Evolutionary conservation across 2,113 vertebrate species (phyloP).

Genomic region (Heterotis niloticus): DNA sequence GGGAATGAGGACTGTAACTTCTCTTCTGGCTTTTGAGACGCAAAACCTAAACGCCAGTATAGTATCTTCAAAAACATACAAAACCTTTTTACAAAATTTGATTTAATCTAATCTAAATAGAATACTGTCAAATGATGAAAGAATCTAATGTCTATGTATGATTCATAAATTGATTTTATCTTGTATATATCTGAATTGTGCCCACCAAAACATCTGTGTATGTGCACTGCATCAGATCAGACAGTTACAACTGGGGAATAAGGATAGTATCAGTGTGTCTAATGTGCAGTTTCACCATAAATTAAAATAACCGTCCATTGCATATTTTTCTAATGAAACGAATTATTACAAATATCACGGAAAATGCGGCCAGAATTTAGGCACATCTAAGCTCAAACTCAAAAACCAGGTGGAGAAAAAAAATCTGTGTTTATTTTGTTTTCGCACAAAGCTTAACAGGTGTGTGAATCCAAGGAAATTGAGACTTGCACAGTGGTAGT

Average conservation of each 20-base stretch:
- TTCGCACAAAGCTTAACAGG: slow-evolving; percentile 65
- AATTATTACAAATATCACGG: slow-evolving; percentile 2
- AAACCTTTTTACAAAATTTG: slow-evolving; percentile 38
- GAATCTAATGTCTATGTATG: slow-evolving; percentile 32
- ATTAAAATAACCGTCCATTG: slow-evolving; percentile 57
- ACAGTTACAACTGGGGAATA: slow-evolving; percentile 37
- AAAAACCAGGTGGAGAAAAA: slow-evolving; percentile 75
- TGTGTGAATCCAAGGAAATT: slow-evolving; percentile 61
- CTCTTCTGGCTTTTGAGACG: slow-evolving; percentile 27
- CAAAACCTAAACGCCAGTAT: slow-evolving; percentile 34
- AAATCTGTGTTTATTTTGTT: slow-evolving; percentile 65
- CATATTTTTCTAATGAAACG: slow-evolving; percentile 15
- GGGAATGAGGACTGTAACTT: slow-evolving; percentile 38
- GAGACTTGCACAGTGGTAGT: slow-evolving; percentile 86
- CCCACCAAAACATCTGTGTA: slow-evolving; percentile 52
- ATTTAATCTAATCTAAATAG: slow-evolving; percentile 51
- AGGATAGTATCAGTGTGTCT: slow-evolving; percentile 31
- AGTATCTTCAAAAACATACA: slow-evolving; percentile 25
- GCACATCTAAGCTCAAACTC: slow-evolving; percentile 55
- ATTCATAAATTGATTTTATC: slow-evolving; percentile 40
- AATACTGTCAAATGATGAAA: slow-evolving; percentile 42
- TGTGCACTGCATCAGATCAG: slow-evolving; percentile 64
- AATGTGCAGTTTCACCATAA: slow-evolving; percentile 60
- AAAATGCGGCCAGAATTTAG: neutral
- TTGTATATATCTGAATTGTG: slow-evolving; percentile 37